phyloP scores from a whole-genome alignment of 2,113 vertebrate genomes.

The Bettongia penicillata region DNA sequence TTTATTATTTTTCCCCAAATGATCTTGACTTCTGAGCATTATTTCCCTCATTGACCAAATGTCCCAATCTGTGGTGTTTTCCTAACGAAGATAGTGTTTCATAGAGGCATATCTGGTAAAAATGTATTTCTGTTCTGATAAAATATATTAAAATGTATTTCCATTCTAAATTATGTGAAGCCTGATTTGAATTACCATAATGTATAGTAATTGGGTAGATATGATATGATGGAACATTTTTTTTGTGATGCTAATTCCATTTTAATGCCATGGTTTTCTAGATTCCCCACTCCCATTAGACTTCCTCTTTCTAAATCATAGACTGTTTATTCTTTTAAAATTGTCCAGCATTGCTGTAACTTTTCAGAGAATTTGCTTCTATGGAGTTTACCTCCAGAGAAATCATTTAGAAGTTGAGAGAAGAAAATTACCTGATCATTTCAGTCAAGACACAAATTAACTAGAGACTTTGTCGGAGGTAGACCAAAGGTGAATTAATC shows the following conservation, averaged over 20 bases:
- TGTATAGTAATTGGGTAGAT: constrained; percentile 12
- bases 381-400: constrained; percentile 30
- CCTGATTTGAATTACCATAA: constrained; percentile 73
- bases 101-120: constrained; percentile 78
- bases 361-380: constrained; percentile 19
- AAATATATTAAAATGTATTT: constrained; percentile 81
- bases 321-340: background rate
- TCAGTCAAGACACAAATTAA: background rate
- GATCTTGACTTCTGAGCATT: constrained; percentile 75
- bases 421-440: background rate
- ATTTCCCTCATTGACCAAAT: constrained; percentile 71
- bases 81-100: constrained; percentile 82
- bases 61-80: constrained; percentile 81
- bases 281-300: background rate
- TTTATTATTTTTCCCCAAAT: constrained; percentile 74
- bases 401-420: background rate
- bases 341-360: background rate
- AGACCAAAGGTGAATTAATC: background rate
- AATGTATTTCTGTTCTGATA: constrained; percentile 57
- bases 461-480: background rate
- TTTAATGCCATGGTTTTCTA: background rate
- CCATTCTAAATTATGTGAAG: constrained; percentile 75
- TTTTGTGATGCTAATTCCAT: background rate
- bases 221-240: background rate
- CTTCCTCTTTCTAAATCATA: constrained; percentile 10